A percentile compares a stretch with the other conserved stretches of the same genome.
These are phyloP conservation scores for Caenorhabditis plicata DNA, from an alignment of 2,888 invertebrate genomes.

Conservation along the genomic window DNA sequence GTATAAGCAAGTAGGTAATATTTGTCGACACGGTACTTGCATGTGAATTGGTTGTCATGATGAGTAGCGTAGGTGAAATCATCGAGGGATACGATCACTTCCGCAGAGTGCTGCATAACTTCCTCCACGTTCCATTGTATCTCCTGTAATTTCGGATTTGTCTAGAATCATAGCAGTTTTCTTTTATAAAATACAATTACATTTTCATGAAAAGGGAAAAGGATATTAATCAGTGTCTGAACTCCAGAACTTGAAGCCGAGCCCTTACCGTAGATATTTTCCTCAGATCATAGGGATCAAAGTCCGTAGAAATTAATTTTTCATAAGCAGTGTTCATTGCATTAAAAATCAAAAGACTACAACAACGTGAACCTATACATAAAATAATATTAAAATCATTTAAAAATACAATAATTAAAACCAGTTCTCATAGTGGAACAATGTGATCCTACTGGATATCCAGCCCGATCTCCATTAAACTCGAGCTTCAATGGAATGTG, in stretches of 20 bases:
- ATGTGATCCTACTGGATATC: constrained; percentile 41
- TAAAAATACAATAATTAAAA: background rate
- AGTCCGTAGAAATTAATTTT: constrained; percentile 7
- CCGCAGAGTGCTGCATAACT: constrained; percentile 26
- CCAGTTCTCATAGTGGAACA: constrained; percentile 18
- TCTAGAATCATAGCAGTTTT: no score
- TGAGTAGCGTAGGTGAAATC: constrained; percentile 35
- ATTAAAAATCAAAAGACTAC: constrained; percentile 36
- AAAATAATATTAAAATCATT: background rate
- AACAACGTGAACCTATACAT: constrained; percentile 33
- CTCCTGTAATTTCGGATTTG: no score
- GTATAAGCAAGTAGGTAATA: constrained; percentile 33
- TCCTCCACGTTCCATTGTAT: constrained; percentile 33
- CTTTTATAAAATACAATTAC: no score
- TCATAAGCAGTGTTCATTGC: constrained; percentile 35
- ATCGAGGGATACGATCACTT: constrained; percentile 35
- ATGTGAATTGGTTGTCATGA: constrained; percentile 18
- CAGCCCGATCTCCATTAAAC: constrained; percentile 25
- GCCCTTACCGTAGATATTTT: constrained; percentile 32
- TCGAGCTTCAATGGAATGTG: constrained; percentile 19
- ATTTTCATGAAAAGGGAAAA: no score
- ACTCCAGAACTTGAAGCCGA: no score
- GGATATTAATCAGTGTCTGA: no score
- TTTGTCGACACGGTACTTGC: constrained; percentile 36
- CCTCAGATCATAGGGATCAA: constrained; percentile 33